Evolutionary conservation across 2,888 invertebrate genomes (phyloP).

Genomic region (Chorisops tibialis): DNA sequence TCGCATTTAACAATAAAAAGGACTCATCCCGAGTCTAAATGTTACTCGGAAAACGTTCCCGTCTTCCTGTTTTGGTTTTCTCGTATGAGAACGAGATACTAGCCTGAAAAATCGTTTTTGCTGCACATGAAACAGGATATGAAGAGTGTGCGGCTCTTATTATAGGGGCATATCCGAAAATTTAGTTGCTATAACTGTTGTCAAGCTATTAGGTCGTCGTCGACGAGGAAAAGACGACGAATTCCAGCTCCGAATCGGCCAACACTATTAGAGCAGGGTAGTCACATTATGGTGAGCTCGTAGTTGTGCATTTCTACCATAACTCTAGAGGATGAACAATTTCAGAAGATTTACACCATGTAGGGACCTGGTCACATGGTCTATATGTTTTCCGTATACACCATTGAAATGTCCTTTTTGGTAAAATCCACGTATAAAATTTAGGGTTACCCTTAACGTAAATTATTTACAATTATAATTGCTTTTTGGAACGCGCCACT

Average conservation of each 20-base stretch:
- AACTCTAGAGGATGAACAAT: constrained; percentile 30
- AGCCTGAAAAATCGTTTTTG: no score
- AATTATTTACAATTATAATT: constrained; percentile 27
- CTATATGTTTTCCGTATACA: neutral
- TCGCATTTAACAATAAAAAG: no score
- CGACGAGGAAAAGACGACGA: no score
- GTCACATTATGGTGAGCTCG: neutral
- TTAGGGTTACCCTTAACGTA: constrained; percentile 17
- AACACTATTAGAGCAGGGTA: no score
- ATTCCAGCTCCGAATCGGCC: no score
- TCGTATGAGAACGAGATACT: no score
- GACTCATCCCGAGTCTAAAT: neutral
- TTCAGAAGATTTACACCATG: constrained; percentile 31
- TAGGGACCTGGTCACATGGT: constrained; percentile 3
- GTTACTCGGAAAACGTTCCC: constrained; percentile 12
- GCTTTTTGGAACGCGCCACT: constrained; percentile 10
- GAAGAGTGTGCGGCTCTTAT: constrained; percentile 10
- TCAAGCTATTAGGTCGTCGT: constrained; percentile 11
- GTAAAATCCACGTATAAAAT: constrained; percentile 15
- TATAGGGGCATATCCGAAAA: constrained; percentile 15
- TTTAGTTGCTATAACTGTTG: neutral
- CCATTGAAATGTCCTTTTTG: neutral
- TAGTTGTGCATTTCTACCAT: constrained; percentile 20
- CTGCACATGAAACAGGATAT: constrained; percentile 11
- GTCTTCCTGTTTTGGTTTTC: constrained; percentile 20